A percentile compares a stretch with the other conserved stretches of the same genome.
phyloP scores from a whole-genome alignment of 2,113 vertebrate genomes.

The Noturus placidus region DNA sequence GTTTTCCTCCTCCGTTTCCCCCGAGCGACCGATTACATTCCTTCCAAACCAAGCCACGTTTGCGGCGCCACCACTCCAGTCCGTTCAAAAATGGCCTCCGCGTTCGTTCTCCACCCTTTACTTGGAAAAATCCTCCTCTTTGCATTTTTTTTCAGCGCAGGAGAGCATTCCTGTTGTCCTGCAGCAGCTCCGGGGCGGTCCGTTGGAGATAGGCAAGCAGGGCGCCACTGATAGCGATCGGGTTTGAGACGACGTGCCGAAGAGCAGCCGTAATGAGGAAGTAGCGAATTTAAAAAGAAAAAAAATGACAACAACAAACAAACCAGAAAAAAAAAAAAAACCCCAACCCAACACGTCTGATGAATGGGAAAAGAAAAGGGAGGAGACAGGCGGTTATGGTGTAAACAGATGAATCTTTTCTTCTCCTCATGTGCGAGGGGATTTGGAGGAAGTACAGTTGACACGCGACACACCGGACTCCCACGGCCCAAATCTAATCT shows the following conservation, averaged over 20 bases:
- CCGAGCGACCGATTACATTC: conserved; percentile 41
- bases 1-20: conserved; percentile 33
- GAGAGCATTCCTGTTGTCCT: conserved; percentile 22
- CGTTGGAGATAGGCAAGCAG: conserved; percentile 44
- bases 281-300: neutral
- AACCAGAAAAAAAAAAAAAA: neutral
- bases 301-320: neutral
- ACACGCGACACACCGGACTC: neutral
- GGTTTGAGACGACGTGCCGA: conserved; percentile 31
- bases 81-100: neutral
- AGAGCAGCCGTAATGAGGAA: conserved; percentile 27
- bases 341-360: neutral
- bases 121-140: conserved; percentile 11
- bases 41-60: conserved; percentile 21
- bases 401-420: neutral
- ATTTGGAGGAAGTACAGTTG: conserved; percentile 10
- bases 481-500: neutral
- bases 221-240: conserved; percentile 54
- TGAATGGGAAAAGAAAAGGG: conserved; percentile 28
- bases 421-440: neutral
- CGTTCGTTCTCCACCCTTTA: neutral
- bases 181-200: conserved; percentile 53
- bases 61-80: neutral
- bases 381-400: neutral
- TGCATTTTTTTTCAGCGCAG: neutral